Percentiles rank a stretch among this genome's conserved stretches.
Evolutionary conservation across 1,140 invertebrate genomes (phyloP).

Genomic region (Meloidogyne hapla): DNA sequence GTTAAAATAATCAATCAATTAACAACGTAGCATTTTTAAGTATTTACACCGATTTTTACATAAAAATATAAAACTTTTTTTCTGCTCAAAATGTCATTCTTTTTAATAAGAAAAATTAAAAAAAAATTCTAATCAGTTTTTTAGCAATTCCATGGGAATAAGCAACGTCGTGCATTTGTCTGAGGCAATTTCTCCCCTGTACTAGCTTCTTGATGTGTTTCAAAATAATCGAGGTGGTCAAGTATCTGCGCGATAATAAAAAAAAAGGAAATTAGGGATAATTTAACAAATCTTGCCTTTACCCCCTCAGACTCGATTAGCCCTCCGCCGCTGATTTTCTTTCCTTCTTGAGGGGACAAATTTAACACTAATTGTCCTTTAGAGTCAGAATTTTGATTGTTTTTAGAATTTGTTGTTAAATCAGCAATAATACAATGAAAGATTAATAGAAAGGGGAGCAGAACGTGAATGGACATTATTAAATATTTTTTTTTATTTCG

Average conservation of each 20-base stretch:
- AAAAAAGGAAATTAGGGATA: too few species aligned
- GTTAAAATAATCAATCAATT: background rate
- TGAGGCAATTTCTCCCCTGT: background rate
- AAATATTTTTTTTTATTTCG: background rate
- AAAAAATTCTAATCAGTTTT: background rate
- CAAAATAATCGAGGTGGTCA: background rate
- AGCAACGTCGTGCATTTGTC: background rate
- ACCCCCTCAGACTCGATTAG: background rate
- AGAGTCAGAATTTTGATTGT: too few species aligned
- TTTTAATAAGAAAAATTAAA: too few species aligned
- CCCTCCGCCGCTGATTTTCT: background rate
- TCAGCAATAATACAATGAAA: background rate
- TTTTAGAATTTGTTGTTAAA: background rate
- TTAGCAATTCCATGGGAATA: conserved; percentile 1
- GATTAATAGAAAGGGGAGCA: background rate
- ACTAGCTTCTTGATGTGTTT: background rate
- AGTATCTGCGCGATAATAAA: background rate
- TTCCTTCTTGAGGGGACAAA: background rate
- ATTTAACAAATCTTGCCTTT: background rate
- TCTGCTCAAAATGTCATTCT: background rate
- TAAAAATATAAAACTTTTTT: background rate
- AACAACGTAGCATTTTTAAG: background rate
- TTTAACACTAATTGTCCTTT: too few species aligned
- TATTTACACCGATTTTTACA: background rate
- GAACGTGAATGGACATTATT: background rate